Percentiles rank a stretch among this genome's conserved stretches.
Conservation (phyloP, 92 coral and sea anemone genomes). For the Zoanthus sociatus region DNA sequence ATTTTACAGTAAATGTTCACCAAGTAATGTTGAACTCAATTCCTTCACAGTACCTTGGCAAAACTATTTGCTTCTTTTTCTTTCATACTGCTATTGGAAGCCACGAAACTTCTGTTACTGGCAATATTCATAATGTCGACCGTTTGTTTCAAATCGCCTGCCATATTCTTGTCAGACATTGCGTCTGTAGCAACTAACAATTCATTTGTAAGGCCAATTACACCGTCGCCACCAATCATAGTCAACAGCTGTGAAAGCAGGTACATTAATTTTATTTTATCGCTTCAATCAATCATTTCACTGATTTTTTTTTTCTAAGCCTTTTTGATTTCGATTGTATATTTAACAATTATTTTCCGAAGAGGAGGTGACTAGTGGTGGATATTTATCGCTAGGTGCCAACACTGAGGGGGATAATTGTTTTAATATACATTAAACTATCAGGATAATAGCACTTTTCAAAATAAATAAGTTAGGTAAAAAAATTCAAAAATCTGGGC, state of each 20-base stretch:
- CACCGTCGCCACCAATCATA: conserved; percentile 20
- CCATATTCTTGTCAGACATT: conserved; percentile 50
- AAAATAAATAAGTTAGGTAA: too few relatives aligned
- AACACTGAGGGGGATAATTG: too few relatives aligned
- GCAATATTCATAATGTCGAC: conserved; percentile 71
- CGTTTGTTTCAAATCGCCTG: conserved; percentile 79
- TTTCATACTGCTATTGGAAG: conserved; percentile 49
- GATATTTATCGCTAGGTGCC: too few relatives aligned
- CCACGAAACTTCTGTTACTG: conserved; percentile 48
- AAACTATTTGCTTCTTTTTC: conserved; percentile 50
- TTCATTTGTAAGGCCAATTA: conserved; percentile 56
- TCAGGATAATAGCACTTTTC: too few relatives aligned
- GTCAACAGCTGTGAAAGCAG: conserved; percentile 26
- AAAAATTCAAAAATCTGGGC: too few relatives aligned
- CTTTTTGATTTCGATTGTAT: too few relatives aligned
- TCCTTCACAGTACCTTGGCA: conserved; percentile 54
- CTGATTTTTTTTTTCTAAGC: too few relatives aligned
- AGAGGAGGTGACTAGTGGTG: too few relatives aligned
- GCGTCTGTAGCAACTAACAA: conserved; percentile 58
- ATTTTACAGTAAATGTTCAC: background rate
- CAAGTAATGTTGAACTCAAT: background rate
- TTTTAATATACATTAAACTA: too few relatives aligned
- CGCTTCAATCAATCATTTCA: too few relatives aligned
- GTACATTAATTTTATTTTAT: background rate
- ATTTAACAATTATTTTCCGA: too few relatives aligned